These are phyloP conservation scores for Scaeva pyrastri DNA, from an alignment of 2,888 invertebrate genomes.

Conservation along the genomic window DNA sequence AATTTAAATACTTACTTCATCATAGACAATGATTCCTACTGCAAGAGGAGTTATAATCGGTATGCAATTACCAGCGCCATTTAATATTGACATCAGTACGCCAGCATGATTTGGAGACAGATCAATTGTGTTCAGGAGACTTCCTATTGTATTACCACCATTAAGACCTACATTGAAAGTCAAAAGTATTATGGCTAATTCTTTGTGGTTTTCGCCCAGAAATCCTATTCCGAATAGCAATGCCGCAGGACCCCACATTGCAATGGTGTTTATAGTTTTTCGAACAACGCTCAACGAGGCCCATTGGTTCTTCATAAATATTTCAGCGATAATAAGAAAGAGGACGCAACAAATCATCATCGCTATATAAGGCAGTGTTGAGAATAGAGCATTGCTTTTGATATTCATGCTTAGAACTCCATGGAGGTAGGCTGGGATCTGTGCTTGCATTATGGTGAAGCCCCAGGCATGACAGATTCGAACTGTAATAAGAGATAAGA, in stretches of 20 bases:
- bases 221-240: constrained; percentile 85
- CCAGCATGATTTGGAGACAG: constrained; percentile 88
- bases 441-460: constrained; percentile 88
- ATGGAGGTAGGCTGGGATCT: constrained; percentile 87
- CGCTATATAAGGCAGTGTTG: constrained; percentile 85
- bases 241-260: constrained; percentile 85
- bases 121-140: constrained; percentile 85
- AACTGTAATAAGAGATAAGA: constrained; percentile 85
- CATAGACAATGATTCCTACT: constrained; percentile 84
- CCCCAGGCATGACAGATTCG: constrained; percentile 87
- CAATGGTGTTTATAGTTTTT: constrained; percentile 80
- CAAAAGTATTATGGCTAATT: constrained; percentile 84
- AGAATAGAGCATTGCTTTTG: constrained; percentile 84
- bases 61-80: constrained; percentile 86
- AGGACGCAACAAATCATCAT: constrained; percentile 84
- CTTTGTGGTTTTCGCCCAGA: constrained; percentile 82
- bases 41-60: constrained; percentile 86
- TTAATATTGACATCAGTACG: constrained; percentile 87
- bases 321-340: constrained; percentile 84
- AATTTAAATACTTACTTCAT: constrained; percentile 77
- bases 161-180: constrained; percentile 85
- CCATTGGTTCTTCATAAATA: constrained; percentile 82
- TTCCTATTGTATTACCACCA: constrained; percentile 84
- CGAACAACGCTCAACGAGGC: constrained; percentile 81
- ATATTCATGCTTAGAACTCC: constrained; percentile 87